A percentile compares a stretch with the other conserved stretches of the same genome.
Conservation (phyloP, 1,140 invertebrate species). For the Trinorchestia longiramus region DNA sequence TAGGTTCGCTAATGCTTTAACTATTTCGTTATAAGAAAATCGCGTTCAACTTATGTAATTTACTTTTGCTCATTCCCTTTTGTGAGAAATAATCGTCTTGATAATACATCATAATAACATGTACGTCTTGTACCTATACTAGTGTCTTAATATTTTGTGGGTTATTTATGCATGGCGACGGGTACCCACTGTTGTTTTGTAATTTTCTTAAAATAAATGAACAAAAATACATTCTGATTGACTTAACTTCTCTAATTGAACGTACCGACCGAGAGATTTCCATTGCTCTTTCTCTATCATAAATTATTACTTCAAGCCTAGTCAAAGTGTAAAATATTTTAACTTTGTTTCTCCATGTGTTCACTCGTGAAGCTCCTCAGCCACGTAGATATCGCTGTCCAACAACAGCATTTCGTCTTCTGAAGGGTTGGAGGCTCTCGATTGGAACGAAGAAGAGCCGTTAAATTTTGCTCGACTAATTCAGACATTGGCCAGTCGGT, state of each 20-base stretch:
- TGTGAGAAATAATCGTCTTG: neutral
- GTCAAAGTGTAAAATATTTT: neutral
- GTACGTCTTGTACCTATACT: neutral
- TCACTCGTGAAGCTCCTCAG: neutral
- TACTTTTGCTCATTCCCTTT: neutral
- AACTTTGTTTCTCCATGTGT: neutral
- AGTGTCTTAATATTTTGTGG: neutral
- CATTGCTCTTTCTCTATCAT: neutral
- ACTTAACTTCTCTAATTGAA: neutral
- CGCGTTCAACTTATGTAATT: neutral
- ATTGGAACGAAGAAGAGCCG: constrained; percentile 10
- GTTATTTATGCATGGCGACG: neutral
- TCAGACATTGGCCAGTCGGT: constrained; percentile 12
- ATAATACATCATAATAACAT: neutral
- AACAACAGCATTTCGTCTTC: neutral
- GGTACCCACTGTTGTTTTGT: neutral
- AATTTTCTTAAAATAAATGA: neutral
- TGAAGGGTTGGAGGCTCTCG: neutral
- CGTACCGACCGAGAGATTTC: neutral
- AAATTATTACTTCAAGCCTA: neutral
- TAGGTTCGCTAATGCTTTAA: neutral
- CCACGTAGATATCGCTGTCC: neutral
- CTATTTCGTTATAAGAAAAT: neutral
- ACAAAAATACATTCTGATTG: neutral
- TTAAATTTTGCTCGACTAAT: constrained; percentile 45